These are phyloP conservation scores for Stegastes partitus DNA, from an alignment of 2,113 vertebrate genomes.

Conservation along the genomic window DNA sequence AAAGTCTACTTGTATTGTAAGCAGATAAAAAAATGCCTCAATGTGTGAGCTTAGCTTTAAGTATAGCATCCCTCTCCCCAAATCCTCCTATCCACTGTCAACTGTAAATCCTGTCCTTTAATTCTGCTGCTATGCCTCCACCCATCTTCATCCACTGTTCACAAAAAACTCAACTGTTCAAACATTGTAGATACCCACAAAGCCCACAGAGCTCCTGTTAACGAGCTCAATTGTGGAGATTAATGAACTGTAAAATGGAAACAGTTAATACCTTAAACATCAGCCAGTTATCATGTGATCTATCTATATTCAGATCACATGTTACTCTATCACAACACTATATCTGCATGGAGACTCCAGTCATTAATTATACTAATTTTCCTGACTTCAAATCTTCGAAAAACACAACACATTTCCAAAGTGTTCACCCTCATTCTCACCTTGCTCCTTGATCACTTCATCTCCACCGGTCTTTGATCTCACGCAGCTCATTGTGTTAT, in stretches of 20 bases:
- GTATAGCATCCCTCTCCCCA: conserved; percentile 52
- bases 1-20: neutral
- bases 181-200: conserved; percentile 5
- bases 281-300: conserved; percentile 27
- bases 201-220: neutral
- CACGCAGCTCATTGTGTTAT: conserved; percentile 15
- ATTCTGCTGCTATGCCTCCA: conserved; percentile 71
- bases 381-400: neutral
- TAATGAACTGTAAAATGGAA: neutral
- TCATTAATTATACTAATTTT: neutral
- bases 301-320: conserved; percentile 15
- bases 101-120: conserved; percentile 70
- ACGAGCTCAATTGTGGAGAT: neutral
- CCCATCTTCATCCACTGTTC: conserved; percentile 43
- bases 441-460: conserved; percentile 2
- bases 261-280: neutral
- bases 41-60: conserved; percentile 32
- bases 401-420: conserved; percentile 2
- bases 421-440: conserved; percentile 19
- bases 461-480: conserved; percentile 39
- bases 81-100: conserved; percentile 65
- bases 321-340: neutral
- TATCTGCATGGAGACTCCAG: conserved; percentile 8
- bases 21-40: neutral
- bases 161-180: neutral